Base-by-base conservation (phyloP, 2,113 vertebrate genomes). In the Coregonus clupeaformis region DNA sequence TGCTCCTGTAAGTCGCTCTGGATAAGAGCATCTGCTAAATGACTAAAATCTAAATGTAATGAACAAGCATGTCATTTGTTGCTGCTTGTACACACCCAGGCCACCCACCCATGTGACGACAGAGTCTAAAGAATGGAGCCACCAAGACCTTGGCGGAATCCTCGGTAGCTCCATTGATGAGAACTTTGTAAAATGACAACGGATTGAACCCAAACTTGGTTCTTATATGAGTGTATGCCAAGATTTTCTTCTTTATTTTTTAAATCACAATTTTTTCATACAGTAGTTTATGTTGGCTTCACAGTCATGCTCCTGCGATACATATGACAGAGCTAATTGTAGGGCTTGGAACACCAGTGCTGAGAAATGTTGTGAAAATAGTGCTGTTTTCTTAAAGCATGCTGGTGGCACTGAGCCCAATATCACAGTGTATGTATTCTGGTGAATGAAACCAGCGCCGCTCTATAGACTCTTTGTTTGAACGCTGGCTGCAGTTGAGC, bases 241-340 rank as follows among this genome's bases (percentile, higher is more conserved):
- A 67, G 3, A 18, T 30, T 18, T 64, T 81, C 80, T 66, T 13
- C 22, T 25, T 5, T 12, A 0, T 7, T 25, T 62, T 62, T 75
- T n/a, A n/a, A n/a, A n/a, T n/a, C n/a, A n/a, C n/a, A n/a, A n/a
- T n/a, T n/a, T n/a, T n/a, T 84, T 82, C 30, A 5, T 83, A 84
- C 77, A 62, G 84, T 63, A 47, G 76, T 89, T 89, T 88, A 63
- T 77, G 2, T 90, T 91, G 89, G 88, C 86, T 71, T 11, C 22
- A 84, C 75, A 68, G 74, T 16, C 84, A 67, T 77, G 76, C 74
- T 70, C 80, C 71, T 69, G 71, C 65, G 71, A 86, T 86, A 73
- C 79, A 85, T 81, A 90, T 84, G 88, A 89, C 88, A 85, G 68
- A 79, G 76, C 82, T 91, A 91, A 91, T 91, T 91, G 86, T 85